Conservation (phyloP, 1,140 invertebrate genomes). For the Cherax destructor region DNA sequence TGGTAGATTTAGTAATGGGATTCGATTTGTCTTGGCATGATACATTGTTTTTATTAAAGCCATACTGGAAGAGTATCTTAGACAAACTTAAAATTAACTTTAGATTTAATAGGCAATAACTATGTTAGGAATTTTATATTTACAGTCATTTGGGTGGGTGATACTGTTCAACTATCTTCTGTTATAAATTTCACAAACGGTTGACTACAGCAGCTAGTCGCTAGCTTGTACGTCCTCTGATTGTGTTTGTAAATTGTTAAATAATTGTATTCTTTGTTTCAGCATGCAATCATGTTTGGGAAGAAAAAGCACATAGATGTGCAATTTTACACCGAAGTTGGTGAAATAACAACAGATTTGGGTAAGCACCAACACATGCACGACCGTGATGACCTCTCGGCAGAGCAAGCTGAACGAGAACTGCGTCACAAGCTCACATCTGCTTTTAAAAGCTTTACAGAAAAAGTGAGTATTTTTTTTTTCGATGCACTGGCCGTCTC, state of each 20-base stretch:
- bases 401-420: slow-evolving; percentile 98
- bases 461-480: slow-evolving; percentile 81
- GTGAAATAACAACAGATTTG: slow-evolving; percentile 99
- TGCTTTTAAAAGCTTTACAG: slow-evolving; percentile 98
- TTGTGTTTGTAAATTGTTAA: not conserved
- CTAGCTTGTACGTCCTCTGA: not conserved
- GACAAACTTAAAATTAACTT: too few species aligned
- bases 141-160: too few species aligned
- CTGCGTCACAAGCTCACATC: slow-evolving; percentile 96
- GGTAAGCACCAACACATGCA: slow-evolving; percentile 99
- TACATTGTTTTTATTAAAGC: too few species aligned
- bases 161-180: too few species aligned
- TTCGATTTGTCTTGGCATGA: too few species aligned
- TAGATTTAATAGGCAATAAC: too few species aligned
- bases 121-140: too few species aligned
- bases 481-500: too few species aligned
- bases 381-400: slow-evolving; percentile 98
- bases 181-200: too few species aligned
- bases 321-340: slow-evolving; percentile 99
- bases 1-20: too few species aligned
- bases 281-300: slow-evolving; percentile 80
- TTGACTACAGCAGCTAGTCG: too few species aligned
- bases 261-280: not conserved
- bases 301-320: slow-evolving; percentile 98
- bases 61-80: too few species aligned